Conservation (phyloP, 2,888 invertebrate species). For the Rhogogaster chlorosoma region DNA sequence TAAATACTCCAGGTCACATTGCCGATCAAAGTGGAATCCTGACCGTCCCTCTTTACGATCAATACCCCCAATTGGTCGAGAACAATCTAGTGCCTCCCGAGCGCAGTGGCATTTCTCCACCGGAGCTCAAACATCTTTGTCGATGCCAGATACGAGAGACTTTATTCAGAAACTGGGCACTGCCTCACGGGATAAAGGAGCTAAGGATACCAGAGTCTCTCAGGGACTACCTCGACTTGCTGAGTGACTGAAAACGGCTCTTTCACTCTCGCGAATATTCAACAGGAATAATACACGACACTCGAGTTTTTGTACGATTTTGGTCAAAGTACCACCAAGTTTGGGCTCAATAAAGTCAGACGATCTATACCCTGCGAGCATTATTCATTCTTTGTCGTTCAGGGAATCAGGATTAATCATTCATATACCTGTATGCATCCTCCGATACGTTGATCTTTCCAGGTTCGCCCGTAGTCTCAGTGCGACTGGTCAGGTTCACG, state of each 20-base stretch:
- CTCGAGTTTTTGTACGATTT: conserved; percentile 2
- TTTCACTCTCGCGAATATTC: background rate
- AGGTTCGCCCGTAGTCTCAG: conserved; percentile 94
- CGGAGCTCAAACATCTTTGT: conserved; percentile 88
- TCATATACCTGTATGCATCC: conserved; percentile 90
- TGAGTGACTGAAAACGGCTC: conserved; percentile 81
- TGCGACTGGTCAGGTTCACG: conserved; percentile 95
- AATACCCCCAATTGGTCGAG: conserved; percentile 79
- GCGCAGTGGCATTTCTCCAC: conserved; percentile 82
- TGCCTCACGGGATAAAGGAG: conserved; percentile 87
- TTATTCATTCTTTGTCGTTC: background rate
- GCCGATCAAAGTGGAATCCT: conserved; percentile 69
- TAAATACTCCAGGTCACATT: conserved; percentile 71
- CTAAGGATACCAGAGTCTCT: conserved; percentile 84
- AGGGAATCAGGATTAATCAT: background rate
- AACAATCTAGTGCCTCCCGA: conserved; percentile 82
- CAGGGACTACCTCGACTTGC: conserved; percentile 86
- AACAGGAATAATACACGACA: background rate
- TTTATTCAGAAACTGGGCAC: conserved; percentile 85
- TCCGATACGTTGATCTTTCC: conserved; percentile 96
- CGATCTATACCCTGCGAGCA: background rate
- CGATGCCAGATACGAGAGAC: conserved; percentile 85
- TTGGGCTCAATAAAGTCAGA: background rate
- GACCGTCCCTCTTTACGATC: conserved; percentile 70
- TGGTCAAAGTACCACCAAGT: background rate